Base-by-base conservation (phyloP, 2,888 invertebrate species). In the Therioaphis trifolii region DNA sequence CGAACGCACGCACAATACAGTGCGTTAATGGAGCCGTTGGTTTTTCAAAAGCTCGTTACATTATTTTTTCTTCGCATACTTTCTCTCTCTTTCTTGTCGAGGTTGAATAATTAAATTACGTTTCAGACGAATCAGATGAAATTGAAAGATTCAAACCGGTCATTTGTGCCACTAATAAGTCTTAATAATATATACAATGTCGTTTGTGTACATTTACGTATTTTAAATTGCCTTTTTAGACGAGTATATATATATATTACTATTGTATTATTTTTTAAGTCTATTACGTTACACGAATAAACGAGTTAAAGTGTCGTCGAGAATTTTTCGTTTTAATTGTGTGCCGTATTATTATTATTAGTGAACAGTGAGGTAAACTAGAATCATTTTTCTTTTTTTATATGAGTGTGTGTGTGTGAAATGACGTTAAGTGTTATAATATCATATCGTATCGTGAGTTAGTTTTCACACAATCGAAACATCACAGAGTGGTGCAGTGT, bases 71-170 rank as follows among this genome's bases (percentile, higher is more conserved):
- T 18, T 18, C 5, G 21, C 4, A 43, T 68, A 68, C 12, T n/a
- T 43, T 21, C 18, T 63, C n/a, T 24, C 1, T 29, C 18, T 18
- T 27, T 27, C 29, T 69, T 69, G 24, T 43, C n/a, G 43, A 9
- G 35, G 66, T 40, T 40, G 43, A 69, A 69, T 69, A 9, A 21
- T 24, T 69, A n/a, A 69, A 43, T 69, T 43, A 69, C 14, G 40
- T 40, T 68, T 68, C 40, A 43, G 43, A 69, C 24, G 43, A 43
- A 69, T 69, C 43, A 7, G 68, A 68, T 68, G 15, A 43, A 43
- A 43, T 43, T 68, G 68, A 43, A 43, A 43, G 21, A 68, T 68
- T 43, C 43, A 43, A 69, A 43, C 69, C 69, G 69, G 69, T 46
- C 43, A 43, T 43, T 69, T 9, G 43, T 24, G 9, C 43, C 24